These are phyloP conservation scores for Eubasilissa regina DNA, from an alignment of 1,140 invertebrate genomes.

Conservation along the genomic window DNA sequence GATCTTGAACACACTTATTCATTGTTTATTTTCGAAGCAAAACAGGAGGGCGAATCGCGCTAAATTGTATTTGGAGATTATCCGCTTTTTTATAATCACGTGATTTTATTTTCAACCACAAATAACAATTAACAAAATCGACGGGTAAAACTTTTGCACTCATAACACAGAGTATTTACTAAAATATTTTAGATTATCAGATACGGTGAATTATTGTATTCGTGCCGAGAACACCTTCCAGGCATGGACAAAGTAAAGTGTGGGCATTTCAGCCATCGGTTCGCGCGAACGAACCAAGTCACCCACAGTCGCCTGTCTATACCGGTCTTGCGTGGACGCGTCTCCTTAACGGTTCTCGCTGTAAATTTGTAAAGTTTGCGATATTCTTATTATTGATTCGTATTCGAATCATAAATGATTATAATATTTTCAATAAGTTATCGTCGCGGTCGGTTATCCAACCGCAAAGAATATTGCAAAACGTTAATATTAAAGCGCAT, in stretches of 20 bases:
- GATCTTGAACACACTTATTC: too few species aligned
- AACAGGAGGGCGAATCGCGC: too few species aligned
- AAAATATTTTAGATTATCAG: too few species aligned
- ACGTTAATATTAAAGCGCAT: background rate
- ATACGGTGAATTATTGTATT: too few species aligned
- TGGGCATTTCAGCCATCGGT: background rate
- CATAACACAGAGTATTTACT: too few species aligned
- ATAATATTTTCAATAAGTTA: background rate
- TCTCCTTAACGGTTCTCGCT: background rate
- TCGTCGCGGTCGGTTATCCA: background rate
- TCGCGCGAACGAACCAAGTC: background rate
- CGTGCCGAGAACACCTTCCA: background rate
- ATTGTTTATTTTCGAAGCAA: too few species aligned
- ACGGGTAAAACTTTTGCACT: too few species aligned
- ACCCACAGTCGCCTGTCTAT: constrained; percentile 5
- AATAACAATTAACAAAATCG: too few species aligned
- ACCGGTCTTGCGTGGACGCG: background rate
- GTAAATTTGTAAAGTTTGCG: background rate
- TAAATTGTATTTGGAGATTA: too few species aligned
- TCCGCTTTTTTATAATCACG: too few species aligned
- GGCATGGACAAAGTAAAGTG: background rate
- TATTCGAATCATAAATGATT: background rate
- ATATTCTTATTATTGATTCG: background rate
- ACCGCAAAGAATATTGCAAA: background rate
- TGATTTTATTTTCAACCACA: too few species aligned